Conservation (phyloP, 37 sponge, comb jelly and placozoan genomes). For the Spongilla lacustris region DNA sequence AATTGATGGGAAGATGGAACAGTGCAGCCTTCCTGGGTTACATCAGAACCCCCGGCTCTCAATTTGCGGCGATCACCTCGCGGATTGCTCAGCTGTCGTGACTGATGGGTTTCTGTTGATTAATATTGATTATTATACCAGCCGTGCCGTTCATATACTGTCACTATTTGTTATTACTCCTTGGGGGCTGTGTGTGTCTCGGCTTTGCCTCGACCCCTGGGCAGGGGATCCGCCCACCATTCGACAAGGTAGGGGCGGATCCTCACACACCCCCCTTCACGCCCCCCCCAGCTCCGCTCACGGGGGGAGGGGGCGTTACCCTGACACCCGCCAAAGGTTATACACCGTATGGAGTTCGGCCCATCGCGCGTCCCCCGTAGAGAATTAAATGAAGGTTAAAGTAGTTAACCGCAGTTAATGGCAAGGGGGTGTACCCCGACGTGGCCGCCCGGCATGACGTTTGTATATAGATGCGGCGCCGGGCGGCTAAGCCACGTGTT, state of each 20-base stretch:
- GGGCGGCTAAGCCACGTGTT: neutral
- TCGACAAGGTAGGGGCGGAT: neutral
- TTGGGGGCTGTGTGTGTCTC: neutral
- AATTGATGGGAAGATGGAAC: constrained; percentile 10
- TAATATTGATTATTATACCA: neutral
- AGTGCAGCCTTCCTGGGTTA: constrained; percentile 2
- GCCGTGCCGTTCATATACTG: neutral
- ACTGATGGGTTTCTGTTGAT: neutral
- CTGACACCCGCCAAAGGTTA: neutral
- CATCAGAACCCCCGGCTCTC: no score
- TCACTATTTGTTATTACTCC: neutral
- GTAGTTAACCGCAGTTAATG: neutral
- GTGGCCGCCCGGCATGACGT: neutral
- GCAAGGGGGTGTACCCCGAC: neutral
- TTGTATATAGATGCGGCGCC: neutral
- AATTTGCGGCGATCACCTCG: neutral
- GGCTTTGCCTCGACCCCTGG: neutral
- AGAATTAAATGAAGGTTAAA: constrained; percentile 1
- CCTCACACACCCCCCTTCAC: neutral
- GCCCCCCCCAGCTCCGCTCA: neutral
- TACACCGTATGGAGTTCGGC: neutral
- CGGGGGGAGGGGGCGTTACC: neutral
- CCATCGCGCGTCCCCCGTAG: neutral
- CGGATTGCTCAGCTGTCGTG: neutral
- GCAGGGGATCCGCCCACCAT: neutral